These are phyloP conservation scores for Chalcis sispes DNA, from an alignment of 2,888 invertebrate species.

Conservation along the genomic window DNA sequence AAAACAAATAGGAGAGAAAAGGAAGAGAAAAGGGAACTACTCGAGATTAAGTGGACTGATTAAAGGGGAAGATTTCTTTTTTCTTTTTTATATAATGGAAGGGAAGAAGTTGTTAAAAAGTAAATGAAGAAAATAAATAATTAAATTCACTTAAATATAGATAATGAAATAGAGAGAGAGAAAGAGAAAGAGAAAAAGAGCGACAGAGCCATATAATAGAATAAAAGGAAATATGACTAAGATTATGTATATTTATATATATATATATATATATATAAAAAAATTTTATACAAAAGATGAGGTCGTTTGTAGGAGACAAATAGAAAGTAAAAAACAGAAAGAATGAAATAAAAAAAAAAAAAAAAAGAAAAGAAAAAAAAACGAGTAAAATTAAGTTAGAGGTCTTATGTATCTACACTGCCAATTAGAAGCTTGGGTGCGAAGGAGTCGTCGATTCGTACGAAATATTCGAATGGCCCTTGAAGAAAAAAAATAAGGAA, in stretches of 20 bases:
- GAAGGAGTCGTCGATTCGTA: conserved; percentile 24
- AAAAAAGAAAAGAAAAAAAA: conserved; percentile 9
- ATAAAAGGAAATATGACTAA: not conserved
- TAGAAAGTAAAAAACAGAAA: too few relatives aligned
- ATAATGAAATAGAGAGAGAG: not conserved
- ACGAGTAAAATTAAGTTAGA: conserved; percentile 23
- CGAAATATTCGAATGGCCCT: conserved; percentile 21
- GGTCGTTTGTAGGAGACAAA: conserved; percentile 10
- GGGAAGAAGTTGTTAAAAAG: not conserved
- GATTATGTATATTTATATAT: not conserved
- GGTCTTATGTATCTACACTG: conserved; percentile 44
- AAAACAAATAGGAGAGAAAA: conserved; percentile 5
- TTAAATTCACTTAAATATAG: not conserved
- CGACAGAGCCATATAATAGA: too few relatives aligned
- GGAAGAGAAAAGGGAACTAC: conserved; percentile 19
- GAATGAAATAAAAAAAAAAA: not conserved
- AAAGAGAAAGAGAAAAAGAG: not conserved
- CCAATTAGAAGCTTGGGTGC: conserved; percentile 48
- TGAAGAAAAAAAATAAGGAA: too few relatives aligned
- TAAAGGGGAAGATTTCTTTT: conserved; percentile 40
- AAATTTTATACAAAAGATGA: conserved; percentile 33
- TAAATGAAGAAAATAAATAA: conserved; percentile 14
- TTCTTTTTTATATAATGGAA: conserved; percentile 1
- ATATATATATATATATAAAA: conserved; percentile 2
- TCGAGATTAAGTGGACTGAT: conserved; percentile 56